Base-by-base conservation (phyloP, 1,140 invertebrate species). In the Copidosoma floridanum region DNA sequence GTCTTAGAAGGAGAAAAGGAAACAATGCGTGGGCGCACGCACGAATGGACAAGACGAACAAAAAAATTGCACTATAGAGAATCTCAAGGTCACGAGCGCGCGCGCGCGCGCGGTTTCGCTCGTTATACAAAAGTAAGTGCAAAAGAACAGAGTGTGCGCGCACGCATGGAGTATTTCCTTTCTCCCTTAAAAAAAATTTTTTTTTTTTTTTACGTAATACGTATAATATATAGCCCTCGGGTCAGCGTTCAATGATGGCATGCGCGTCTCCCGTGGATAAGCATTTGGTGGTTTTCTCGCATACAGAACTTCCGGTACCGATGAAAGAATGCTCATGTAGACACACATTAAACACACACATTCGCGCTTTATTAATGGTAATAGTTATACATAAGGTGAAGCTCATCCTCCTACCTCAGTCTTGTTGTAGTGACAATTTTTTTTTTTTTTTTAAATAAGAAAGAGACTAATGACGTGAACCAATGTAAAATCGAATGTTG, bases 241-340 rank as follows among this genome's bases (percentile, higher is more conserved):
- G 29, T n/a, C 8, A 35, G 5, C 16, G 38, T 41, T 6, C 16
- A 53, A 47, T 38, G 41, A 35, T 16, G 16, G 46, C 27, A 29
- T 29, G 43, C 44, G 51, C 35, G 23, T 24, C 20, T 40, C 24
- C 27, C 16, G 46, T 44, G 47, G n/a, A n/a, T n/a, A n/a, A 58
- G 38, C 26, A 50, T 50, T 61, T 50, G 44, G 37, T 11, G 46
- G 46, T 51, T 61, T 61, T 46, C n/a, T 50, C 53, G 43, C 51
- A 50, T 20, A n/a, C n/a, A n/a, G n/a, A n/a, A 55, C 44, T 62
- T 62, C 53, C 60, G 47, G 53, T 62, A 62, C 60, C 60, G 52
- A 62, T 51, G 60, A 57, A 62, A 51, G 60, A 62, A 62, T 62
- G 60, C 60, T 62, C 53, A 51, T 56, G n/a, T 27, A 48, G 7